phyloP scores from a whole-genome alignment of 2,797 vertebrate species.

The Gallinago solitaria region DNA sequence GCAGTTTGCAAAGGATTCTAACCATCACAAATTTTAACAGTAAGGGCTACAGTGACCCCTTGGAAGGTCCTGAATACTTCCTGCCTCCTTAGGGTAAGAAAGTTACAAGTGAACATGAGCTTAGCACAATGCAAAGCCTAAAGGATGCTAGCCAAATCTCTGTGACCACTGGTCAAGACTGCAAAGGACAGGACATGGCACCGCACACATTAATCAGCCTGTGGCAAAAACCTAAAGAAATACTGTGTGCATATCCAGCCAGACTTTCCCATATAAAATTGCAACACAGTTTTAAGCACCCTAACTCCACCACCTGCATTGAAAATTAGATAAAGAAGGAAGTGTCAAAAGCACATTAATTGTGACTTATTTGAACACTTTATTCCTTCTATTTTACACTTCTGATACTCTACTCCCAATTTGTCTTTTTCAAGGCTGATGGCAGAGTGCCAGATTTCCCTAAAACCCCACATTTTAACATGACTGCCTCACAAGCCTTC shows the following conservation, averaged over 20 bases:
- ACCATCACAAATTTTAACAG: not conserved
- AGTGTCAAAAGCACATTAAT: not conserved
- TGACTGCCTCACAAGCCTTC: not conserved
- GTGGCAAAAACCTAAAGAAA: not conserved
- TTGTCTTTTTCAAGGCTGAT: not conserved
- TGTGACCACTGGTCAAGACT: not conserved
- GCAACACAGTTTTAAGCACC: not conserved
- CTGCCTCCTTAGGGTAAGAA: not conserved
- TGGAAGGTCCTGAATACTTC: not conserved
- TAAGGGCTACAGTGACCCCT: not conserved
- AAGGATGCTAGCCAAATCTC: not conserved
- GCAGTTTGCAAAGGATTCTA: not conserved
- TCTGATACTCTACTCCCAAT: not conserved
- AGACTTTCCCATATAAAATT: not conserved
- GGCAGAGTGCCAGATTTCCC: not conserved
- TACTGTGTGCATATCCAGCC: not conserved
- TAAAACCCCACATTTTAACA: not conserved
- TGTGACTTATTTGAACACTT: not conserved
- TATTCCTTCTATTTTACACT: not conserved
- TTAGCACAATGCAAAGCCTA: not conserved
- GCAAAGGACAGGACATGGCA: not conserved
- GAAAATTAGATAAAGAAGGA: not conserved
- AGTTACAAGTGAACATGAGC: rapidly evolving
- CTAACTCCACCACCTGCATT: not conserved
- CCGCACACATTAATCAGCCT: rapidly evolving